Base-by-base conservation (phyloP, 2,113 vertebrate species). In the Colinus virginianus region DNA sequence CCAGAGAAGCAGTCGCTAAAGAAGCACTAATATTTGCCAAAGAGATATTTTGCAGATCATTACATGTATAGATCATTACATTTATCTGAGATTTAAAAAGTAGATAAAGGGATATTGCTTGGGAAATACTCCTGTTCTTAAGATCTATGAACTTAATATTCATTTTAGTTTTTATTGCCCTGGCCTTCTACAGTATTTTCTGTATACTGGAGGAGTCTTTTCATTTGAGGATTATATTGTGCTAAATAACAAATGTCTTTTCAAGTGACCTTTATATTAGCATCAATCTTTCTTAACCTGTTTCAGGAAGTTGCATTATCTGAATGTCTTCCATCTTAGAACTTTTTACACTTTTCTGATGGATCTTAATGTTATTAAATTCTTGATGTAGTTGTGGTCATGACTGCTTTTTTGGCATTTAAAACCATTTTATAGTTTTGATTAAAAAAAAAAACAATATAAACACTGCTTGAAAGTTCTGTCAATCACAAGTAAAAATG, bases 191-290 rank as follows among this genome's bases (percentile, higher is more conserved):
- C 16, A 55, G 9, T 12, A 4, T 66, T 90, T 86, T 49, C 48
- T 49, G 13, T 49, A 49, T 25, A 49, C 48, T 49, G 23, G 48
- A 25, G 48, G 48, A 49, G 23, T 49, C 0, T 45, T 89, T 68
- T 61, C 32, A 6, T 59, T 49, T 83, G 28, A 51, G 19, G 34
- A 56, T 17, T 42, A 61, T 56, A 78, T 11, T 0, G 1, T 58
- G 61, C 38, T 81, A 55, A 88, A 88, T 84, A 17, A 4, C 0
- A 8, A 42, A 13, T 84, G 19, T 84, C 80, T 93, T 93, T 90
- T 71, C 43, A 64, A 70, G 42, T 90, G 89, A 93, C 84, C 87
- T 95, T 92, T 90, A 88, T 69, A 16, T 85, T 87, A 71, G 59
- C 75, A 89, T 93, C 59, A 79, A 71, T 95, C 69, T 93, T 74